phyloP scores from a whole-genome alignment of 2,113 vertebrate species.

The Phylloscopus trochiloides region DNA sequence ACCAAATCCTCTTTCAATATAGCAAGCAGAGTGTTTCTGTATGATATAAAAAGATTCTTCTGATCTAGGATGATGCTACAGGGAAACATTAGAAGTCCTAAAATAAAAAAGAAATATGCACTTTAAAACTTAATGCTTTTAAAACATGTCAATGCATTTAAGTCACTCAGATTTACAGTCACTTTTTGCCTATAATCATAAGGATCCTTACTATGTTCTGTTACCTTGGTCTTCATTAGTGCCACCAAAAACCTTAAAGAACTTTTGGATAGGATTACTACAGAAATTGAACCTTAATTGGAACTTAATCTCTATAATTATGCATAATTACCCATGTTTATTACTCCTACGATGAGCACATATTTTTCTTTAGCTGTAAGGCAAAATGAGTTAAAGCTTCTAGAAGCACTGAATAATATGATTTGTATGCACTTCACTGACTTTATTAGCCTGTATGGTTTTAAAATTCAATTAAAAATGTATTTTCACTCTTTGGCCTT shows the following conservation, averaged over 20 bases:
- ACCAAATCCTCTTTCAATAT: background rate
- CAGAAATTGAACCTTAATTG: conserved; percentile 73
- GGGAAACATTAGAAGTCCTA: background rate
- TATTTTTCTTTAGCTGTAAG: conserved; percentile 64
- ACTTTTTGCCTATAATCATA: conserved; percentile 6
- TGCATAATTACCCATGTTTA: conserved; percentile 73
- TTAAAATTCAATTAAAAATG: conserved; percentile 63
- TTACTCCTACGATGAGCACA: conserved; percentile 56
- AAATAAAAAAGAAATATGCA: background rate
- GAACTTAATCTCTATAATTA: conserved; percentile 75
- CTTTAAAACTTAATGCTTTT: background rate
- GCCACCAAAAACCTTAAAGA: conserved; percentile 56
- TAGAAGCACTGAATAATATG: conserved; percentile 57
- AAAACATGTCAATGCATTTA: background rate
- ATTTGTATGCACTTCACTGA: conserved; percentile 64
- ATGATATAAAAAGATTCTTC: background rate
- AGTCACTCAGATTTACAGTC: background rate
- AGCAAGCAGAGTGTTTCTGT: background rate
- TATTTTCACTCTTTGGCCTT: conserved; percentile 39
- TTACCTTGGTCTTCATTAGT: conserved; percentile 63
- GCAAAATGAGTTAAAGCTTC: conserved; percentile 56
- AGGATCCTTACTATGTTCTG: background rate
- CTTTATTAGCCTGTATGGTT: conserved; percentile 62
- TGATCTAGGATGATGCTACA: background rate
- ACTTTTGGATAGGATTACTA: conserved; percentile 61